Conservation (phyloP, 2,888 invertebrate genomes). For the Pyrgus malvae region DNA sequence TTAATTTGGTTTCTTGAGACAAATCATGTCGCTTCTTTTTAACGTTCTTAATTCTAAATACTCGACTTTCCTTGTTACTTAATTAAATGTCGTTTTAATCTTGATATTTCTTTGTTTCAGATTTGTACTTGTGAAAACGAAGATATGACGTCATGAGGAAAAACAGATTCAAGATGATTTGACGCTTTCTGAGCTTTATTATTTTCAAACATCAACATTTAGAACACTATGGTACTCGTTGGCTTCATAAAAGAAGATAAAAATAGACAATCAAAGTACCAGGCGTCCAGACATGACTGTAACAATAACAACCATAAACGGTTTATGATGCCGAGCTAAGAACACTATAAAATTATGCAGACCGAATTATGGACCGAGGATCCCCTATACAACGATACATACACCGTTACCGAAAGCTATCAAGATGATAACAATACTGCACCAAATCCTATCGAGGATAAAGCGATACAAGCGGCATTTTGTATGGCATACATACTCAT, state of each 20-base stretch:
- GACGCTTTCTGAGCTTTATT: not conserved
- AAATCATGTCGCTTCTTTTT: too few species aligned
- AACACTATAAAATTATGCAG: conserved; percentile 62
- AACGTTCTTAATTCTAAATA: too few species aligned
- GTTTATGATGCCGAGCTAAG: conserved; percentile 69
- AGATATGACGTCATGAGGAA: not conserved
- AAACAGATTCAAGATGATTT: not conserved
- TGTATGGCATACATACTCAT: conserved; percentile 89
- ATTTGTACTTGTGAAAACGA: not conserved
- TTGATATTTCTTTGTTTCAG: conserved; percentile 17
- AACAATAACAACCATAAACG: conserved; percentile 52
- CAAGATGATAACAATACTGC: conserved; percentile 48
- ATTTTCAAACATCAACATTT: conserved; percentile 2
- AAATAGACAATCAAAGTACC: conserved; percentile 37
- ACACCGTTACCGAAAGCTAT: conserved; percentile 42
- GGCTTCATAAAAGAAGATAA: conserved; percentile 16
- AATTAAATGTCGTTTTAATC: not conserved
- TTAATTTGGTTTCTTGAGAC: too few species aligned
- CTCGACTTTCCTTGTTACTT: not conserved
- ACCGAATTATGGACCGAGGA: conserved; percentile 61
- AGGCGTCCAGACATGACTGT: conserved; percentile 50
- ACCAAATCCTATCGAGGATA: conserved; percentile 83
- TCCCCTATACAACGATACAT: conserved; percentile 49
- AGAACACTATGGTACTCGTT: conserved; percentile 33
- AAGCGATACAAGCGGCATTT: conserved; percentile 87